A percentile compares a stretch with the other conserved stretches of the same genome.
Conservation (phyloP, 2,113 vertebrate species). For the Phalacrocorax pelagicus region DNA sequence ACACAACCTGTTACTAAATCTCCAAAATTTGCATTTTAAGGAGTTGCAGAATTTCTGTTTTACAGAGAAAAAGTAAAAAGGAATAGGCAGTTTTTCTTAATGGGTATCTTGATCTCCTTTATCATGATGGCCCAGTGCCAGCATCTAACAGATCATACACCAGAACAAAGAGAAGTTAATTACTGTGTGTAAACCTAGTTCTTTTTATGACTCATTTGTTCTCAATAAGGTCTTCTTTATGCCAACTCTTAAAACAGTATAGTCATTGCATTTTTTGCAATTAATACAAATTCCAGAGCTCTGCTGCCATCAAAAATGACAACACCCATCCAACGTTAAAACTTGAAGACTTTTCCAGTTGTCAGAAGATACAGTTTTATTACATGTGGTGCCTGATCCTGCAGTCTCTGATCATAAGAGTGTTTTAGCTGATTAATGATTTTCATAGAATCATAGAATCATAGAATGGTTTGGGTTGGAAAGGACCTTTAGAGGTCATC, state of each 20-base stretch:
- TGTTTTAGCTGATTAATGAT: not conserved
- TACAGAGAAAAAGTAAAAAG: not conserved
- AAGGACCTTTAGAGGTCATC: too few species aligned
- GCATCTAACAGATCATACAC: constrained; percentile 10
- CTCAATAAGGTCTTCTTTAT: not conserved
- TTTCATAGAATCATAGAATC: not conserved
- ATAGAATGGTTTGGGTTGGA: too few species aligned
- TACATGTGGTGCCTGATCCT: not conserved
- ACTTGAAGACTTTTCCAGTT: not conserved
- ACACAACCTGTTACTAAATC: not conserved
- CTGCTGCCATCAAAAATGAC: not conserved
- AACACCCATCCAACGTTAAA: constrained; percentile 27
- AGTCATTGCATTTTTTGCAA: constrained; percentile 32
- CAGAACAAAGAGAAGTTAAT: constrained; percentile 59
- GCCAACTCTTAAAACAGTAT: constrained; percentile 22
- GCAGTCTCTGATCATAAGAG: not conserved
- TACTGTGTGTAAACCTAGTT: constrained; percentile 34
- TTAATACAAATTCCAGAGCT: constrained; percentile 16
- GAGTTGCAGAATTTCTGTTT: not conserved
- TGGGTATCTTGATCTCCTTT: not conserved
- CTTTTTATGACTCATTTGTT: constrained; percentile 57
- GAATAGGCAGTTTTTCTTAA: not conserved
- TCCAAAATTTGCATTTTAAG: not conserved
- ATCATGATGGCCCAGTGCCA: not conserved
- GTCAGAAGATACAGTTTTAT: not conserved